Percentiles rank a stretch among this genome's conserved stretches.
Evolutionary conservation across 2,113 vertebrate genomes (phyloP).

Genomic region (Andinoacara biseriatus): DNA sequence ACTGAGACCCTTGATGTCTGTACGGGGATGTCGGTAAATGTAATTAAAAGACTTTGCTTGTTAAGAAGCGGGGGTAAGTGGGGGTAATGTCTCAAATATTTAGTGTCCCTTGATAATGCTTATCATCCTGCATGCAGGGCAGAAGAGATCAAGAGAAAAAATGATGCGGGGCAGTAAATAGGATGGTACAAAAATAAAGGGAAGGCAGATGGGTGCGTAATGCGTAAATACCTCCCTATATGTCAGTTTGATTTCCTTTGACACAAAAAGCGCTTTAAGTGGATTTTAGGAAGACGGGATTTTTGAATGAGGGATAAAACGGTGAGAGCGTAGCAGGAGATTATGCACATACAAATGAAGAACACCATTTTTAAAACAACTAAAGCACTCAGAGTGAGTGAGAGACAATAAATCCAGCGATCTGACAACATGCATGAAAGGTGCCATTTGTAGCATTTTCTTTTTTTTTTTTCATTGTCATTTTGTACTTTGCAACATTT

Average conservation of each 20-base stretch:
- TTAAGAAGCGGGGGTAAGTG: too few relatives aligned
- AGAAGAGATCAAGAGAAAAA: not conserved
- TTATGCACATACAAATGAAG: slow-evolving; percentile 53
- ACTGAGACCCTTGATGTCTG: not conserved
- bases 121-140: not conserved
- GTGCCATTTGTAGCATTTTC: slow-evolving; percentile 4
- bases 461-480: slow-evolving; percentile 3
- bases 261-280: slow-evolving; percentile 38
- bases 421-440: slow-evolving; percentile 17
- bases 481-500: not conserved
- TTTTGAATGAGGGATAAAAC: slow-evolving; percentile 44
- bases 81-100: too few relatives aligned
- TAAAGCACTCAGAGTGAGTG: slow-evolving; percentile 19
- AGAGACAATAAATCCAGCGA: slow-evolving; percentile 20
- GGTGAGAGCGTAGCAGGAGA: slow-evolving; percentile 30
- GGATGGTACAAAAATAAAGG: not conserved
- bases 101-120: not conserved
- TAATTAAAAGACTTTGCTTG: not conserved
- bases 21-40: not conserved
- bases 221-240: slow-evolving; percentile 28
- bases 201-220: slow-evolving; percentile 32
- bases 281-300: slow-evolving; percentile 37
- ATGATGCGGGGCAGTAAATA: not conserved
- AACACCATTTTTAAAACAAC: slow-evolving; percentile 27
- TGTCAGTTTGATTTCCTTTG: slow-evolving; percentile 46